A percentile compares a stretch with the other conserved stretches of the same genome.
These are phyloP conservation scores for Setipinna tenuifilis DNA, from an alignment of 2,797 vertebrate species.

Conservation along the genomic window DNA sequence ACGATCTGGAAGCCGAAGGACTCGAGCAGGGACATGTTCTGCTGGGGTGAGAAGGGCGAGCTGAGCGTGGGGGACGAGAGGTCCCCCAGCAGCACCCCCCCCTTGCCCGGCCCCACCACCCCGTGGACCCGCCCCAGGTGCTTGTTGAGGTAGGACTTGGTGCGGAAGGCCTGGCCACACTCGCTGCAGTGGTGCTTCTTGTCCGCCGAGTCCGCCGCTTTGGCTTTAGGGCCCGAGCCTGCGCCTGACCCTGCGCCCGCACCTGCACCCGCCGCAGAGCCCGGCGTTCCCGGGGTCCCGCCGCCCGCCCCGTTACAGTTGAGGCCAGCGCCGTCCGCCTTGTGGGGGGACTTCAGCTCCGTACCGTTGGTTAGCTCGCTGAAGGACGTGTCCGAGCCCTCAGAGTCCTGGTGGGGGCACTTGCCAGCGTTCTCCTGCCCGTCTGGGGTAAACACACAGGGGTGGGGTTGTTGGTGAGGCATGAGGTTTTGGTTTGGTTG, in stretches of 20 bases:
- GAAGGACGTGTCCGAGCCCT: slow-evolving; percentile 91
- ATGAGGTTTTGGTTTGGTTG: neutral
- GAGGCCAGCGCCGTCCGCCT: slow-evolving; percentile 70
- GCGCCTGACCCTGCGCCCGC: slow-evolving; percentile 69
- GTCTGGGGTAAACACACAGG: slow-evolving; percentile 75
- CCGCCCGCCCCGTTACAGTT: slow-evolving; percentile 71
- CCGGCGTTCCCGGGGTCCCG: neutral
- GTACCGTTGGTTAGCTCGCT: slow-evolving; percentile 91
- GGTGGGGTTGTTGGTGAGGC: slow-evolving; percentile 9
- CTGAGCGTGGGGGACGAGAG: slow-evolving; percentile 81
- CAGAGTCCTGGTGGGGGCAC: slow-evolving; percentile 96
- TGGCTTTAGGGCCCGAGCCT: slow-evolving; percentile 81
- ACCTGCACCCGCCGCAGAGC: neutral
- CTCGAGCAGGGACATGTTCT: slow-evolving; percentile 99
- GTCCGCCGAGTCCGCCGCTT: slow-evolving; percentile 86
- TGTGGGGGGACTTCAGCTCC: slow-evolving; percentile 92
- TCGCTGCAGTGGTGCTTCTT: slow-evolving; percentile 94
- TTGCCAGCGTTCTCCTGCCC: slow-evolving; percentile 86
- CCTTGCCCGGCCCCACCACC: slow-evolving; percentile 81
- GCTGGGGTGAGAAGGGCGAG: slow-evolving; percentile 96
- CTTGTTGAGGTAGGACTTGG: slow-evolving; percentile 99
- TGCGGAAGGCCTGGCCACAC: slow-evolving; percentile 97
- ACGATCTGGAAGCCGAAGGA: slow-evolving; percentile 99
- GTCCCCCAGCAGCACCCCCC: slow-evolving; percentile 74
- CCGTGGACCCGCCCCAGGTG: slow-evolving; percentile 98